Evolutionary conservation across 23 tunicate species (phyloP), one percentile per base, ranked within the genome.

Genomic region (Halocynthia roretzi): DNA sequence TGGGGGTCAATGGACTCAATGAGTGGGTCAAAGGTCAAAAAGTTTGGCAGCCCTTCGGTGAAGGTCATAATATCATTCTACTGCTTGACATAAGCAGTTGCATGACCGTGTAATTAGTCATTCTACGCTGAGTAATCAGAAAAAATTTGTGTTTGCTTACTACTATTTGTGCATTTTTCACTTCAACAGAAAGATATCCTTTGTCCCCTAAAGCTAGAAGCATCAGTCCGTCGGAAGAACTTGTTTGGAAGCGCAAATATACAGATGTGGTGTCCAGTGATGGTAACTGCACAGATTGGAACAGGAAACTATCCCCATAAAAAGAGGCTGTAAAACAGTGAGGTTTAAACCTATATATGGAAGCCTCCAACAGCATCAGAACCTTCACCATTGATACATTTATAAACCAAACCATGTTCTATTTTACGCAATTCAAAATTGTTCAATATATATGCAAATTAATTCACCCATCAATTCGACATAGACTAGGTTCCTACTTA

Each of bases 301-400:
- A 92, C 14, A 78, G 58, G 60, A 86, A 86, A 63, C 98, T 92
- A 56, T 86, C 76, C 14, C 98, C 98, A 80, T 92, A 83, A 71
- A 92, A 92, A 5, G 98, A 92, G 23, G 91, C 98, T 92, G 58
- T 17, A 84, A 89, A 31, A 31, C 44, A 31, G 44, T 31, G 44
- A 31, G 4, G 44, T 31, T 31, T 31, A 31, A 31, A 31, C 44
- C 44, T 31, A 31, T 31, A 31, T 31, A 31, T 31, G 44, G 4
- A 31, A 31, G 44, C 44, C 44, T 31, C 44, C 44, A 31, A 31
- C 44, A 31, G 4, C 44, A 4, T 31, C 44, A n/a, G n/a, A n/a
- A n/a, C n/a, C 4, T 31, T 31, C 2, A 31, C 44, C 4, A 31
- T 0, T 0, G 4, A 31, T 31, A 31, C 44, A 31, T 31, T 31